Conservation (phyloP, 2,797 vertebrate genomes). For the Tokudaia tokunoshimensis region DNA sequence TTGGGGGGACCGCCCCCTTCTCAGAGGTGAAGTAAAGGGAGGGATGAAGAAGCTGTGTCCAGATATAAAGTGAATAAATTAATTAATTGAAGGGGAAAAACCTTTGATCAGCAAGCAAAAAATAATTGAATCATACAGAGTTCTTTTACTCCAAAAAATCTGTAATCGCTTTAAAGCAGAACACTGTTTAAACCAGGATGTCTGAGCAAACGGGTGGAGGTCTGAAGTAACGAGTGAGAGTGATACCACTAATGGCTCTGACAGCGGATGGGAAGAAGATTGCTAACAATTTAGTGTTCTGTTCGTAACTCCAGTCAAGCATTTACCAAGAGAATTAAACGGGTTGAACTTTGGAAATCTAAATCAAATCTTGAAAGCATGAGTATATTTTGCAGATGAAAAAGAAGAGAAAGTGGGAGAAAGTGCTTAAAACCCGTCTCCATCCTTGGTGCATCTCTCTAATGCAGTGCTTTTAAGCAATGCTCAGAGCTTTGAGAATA, state of each 20-base stretch:
- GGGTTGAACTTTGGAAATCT: conserved; percentile 51
- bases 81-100: background rate
- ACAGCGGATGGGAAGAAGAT: conserved; percentile 30
- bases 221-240: conserved; percentile 41
- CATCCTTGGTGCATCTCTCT: background rate
- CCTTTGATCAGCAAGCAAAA: background rate
- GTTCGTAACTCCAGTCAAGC: conserved; percentile 41
- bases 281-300: conserved; percentile 28
- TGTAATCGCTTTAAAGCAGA: conserved; percentile 16
- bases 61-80: background rate
- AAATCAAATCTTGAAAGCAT: conserved; percentile 56
- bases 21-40: background rate
- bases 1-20: background rate
- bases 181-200: background rate
- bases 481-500: background rate
- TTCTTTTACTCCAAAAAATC: background rate
- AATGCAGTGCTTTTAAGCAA: background rate
- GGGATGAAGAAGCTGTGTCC: background rate
- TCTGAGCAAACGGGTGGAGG: background rate
- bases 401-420: background rate
- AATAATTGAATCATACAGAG: background rate
- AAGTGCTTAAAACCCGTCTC: background rate
- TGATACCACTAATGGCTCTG: background rate
- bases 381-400: conserved; percentile 19
- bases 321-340: conserved; percentile 65